Evolutionary conservation across 2,888 invertebrate genomes (phyloP).

Genomic region (Acleris literana): DNA sequence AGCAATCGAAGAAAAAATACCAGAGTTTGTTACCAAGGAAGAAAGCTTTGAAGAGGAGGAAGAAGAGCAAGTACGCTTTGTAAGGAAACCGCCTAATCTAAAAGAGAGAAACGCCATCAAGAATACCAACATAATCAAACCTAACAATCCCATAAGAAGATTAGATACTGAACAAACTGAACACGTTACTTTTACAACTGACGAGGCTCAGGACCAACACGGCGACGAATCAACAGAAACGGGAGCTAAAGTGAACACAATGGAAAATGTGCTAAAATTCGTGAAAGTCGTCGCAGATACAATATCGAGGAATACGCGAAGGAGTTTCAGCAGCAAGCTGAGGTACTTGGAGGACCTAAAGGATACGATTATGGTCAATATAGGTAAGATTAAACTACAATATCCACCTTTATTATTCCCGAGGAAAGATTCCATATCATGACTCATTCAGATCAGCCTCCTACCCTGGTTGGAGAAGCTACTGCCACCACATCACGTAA

Average conservation of each 20-base stretch:
- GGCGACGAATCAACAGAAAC: constrained; percentile 26
- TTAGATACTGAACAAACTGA: constrained; percentile 10
- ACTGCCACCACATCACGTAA: too few relatives aligned
- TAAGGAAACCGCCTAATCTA: constrained; percentile 18
- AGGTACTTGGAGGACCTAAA: constrained; percentile 83
- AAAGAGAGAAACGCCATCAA: constrained; percentile 12
- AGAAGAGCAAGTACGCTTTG: constrained; percentile 10
- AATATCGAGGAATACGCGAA: constrained; percentile 65
- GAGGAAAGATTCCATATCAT: too few relatives aligned
- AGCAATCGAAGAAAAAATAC: constrained; percentile 7
- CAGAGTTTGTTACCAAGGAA: constrained; percentile 37
- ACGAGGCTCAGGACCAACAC: neutral
- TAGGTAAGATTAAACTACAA: constrained; percentile 77
- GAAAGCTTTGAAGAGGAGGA: constrained; percentile 26
- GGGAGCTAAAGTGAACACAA: constrained; percentile 50
- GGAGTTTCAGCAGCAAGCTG: constrained; percentile 81
- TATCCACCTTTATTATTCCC: neutral
- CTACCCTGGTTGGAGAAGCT: too few relatives aligned
- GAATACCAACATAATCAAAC: constrained; percentile 11
- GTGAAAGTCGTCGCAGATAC: constrained; percentile 69
- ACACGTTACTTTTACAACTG: neutral
- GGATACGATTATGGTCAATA: constrained; percentile 84
- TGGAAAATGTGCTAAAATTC: constrained; percentile 62
- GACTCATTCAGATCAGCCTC: too few relatives aligned
- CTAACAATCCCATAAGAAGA: constrained; percentile 23